Evolutionary conservation across 2,797 vertebrate species (phyloP).

Genomic region (Platalea minor): DNA sequence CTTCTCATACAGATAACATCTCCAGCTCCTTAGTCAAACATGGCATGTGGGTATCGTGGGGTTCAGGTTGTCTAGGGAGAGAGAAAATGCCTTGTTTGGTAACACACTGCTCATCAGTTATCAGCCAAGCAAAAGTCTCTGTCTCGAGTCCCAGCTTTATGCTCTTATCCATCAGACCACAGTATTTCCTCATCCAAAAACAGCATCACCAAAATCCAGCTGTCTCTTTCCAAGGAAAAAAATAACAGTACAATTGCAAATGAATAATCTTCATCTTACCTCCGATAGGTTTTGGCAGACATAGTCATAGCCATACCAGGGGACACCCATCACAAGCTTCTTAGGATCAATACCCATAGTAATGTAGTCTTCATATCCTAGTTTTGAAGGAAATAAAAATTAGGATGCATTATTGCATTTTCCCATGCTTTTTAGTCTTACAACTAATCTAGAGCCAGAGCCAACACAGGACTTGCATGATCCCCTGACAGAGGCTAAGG

Average conservation of each 20-base stretch:
- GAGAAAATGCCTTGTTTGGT: neutral
- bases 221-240: neutral
- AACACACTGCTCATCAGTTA: neutral
- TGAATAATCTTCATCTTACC: slow-evolving; percentile 72
- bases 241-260: neutral
- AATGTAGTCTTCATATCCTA: slow-evolving; percentile 88
- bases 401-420: neutral
- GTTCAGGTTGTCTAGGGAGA: neutral
- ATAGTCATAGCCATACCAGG: slow-evolving; percentile 98
- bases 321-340: slow-evolving; percentile 94
- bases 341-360: slow-evolving; percentile 82
- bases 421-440: neutral
- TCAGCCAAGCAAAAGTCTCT: neutral
- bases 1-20: neutral
- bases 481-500: neutral
- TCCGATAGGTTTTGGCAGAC: slow-evolving; percentile 81
- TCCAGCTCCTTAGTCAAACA: neutral
- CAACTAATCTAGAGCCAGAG: neutral
- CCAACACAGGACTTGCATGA: neutral
- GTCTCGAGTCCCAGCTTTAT: neutral
- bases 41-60: neutral
- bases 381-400: slow-evolving; percentile 54
- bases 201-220: neutral
- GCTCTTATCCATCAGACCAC: neutral
- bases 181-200: neutral